Percentiles rank a stretch among this genome's conserved stretches.
Evolutionary conservation across 2,113 vertebrate genomes (phyloP).

Genomic region (Pteronura brasiliensis): DNA sequence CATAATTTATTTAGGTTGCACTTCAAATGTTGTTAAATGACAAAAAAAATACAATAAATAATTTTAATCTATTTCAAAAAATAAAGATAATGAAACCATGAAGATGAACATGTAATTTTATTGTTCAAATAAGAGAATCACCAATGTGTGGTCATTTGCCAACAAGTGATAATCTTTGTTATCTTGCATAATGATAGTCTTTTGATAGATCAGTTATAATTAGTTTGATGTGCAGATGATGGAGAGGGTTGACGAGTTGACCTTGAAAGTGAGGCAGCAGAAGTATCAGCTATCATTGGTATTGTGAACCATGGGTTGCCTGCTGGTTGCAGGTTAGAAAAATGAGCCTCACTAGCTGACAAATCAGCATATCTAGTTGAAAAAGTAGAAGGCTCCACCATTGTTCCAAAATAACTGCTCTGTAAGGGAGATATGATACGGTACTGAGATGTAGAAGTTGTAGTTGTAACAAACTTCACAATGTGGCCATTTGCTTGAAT

Average conservation of each 20-base stretch:
- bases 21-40: neutral
- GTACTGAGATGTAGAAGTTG: slow-evolving; percentile 21
- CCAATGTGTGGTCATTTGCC: neutral
- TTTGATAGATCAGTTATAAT: slow-evolving; percentile 4
- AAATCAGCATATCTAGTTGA: slow-evolving; percentile 42
- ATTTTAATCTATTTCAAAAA: neutral
- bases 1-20: neutral
- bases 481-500: neutral
- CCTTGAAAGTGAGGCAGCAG: slow-evolving; percentile 37
- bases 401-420: slow-evolving; percentile 18
- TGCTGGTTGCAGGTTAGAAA: slow-evolving; percentile 40
- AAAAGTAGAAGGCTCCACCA: neutral
- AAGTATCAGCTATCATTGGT: neutral
- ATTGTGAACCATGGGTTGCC: slow-evolving; percentile 58
- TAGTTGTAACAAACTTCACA: slow-evolving; percentile 39
- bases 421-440: slow-evolving; percentile 7
- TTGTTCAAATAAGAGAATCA: neutral
- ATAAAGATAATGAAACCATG: neutral
- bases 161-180: slow-evolving; percentile 28
- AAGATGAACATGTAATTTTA: neutral
- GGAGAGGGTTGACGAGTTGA: neutral
- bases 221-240: neutral
- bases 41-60: neutral
- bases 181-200: neutral
- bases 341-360: slow-evolving; percentile 23